Conservation (phyloP, 2,888 invertebrate genomes). For the Dromius quadrimaculatus region DNA sequence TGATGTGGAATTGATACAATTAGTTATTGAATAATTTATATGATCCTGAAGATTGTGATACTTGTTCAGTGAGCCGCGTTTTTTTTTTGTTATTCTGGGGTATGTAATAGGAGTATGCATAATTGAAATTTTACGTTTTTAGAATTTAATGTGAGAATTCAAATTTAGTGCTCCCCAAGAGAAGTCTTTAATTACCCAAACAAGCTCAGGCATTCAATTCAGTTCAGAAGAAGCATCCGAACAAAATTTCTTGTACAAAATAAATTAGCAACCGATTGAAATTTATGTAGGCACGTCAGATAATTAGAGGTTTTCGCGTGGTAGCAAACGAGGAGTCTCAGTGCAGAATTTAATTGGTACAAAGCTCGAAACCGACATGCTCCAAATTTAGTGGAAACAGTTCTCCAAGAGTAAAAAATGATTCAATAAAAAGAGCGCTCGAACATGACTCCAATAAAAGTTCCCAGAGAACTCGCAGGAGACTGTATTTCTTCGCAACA, state of each 20-base stretch:
- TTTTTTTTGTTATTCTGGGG: no score
- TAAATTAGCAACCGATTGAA: slow-evolving; percentile 44
- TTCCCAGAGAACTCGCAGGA: slow-evolving; percentile 36
- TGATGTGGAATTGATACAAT: no score
- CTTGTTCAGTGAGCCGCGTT: no score
- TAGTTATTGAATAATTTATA: no score
- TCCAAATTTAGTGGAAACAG: slow-evolving; percentile 39
- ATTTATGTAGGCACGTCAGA: slow-evolving; percentile 26
- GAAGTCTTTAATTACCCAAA: slow-evolving; percentile 4
- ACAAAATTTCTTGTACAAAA: slow-evolving; percentile 29
- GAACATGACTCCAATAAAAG: slow-evolving; percentile 41
- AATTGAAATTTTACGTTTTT: no score
- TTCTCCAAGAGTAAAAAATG: slow-evolving; percentile 31
- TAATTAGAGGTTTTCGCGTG: slow-evolving; percentile 37
- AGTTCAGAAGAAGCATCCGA: not conserved
- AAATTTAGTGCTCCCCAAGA: not conserved
- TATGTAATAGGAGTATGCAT: no score
- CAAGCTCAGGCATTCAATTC: no score
- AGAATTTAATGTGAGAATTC: not conserved
- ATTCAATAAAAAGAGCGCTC: slow-evolving; percentile 33
- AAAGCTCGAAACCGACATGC: slow-evolving; percentile 39
- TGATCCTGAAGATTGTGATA: no score
- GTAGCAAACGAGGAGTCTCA: slow-evolving; percentile 13
- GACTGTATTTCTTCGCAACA: slow-evolving; percentile 29
- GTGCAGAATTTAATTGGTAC: slow-evolving; percentile 44